Conservation (phyloP, 2,797 vertebrate species). For the Eupleurogrammus muticus region DNA sequence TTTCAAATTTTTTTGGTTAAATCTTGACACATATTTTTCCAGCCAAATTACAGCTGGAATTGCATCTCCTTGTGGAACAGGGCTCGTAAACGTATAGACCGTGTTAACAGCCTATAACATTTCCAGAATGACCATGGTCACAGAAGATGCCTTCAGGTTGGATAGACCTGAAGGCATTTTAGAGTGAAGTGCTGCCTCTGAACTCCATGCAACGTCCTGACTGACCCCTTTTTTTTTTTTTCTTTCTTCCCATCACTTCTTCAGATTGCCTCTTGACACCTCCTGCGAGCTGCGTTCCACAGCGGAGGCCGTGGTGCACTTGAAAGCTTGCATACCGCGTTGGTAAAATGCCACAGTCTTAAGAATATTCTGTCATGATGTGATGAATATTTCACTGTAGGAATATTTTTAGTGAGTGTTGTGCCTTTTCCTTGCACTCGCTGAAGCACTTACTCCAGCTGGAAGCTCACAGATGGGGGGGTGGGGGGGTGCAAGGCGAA, state of each 20-base stretch:
- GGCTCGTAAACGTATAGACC: constrained; percentile 26
- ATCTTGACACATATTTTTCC: background rate
- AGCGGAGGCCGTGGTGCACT: constrained; percentile 30
- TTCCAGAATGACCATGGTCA: constrained; percentile 25
- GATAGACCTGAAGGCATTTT: constrained; percentile 23
- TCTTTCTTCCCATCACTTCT: no score
- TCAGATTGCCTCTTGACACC: constrained; percentile 51
- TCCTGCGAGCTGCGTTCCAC: constrained; percentile 33
- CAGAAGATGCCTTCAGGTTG: constrained; percentile 30
- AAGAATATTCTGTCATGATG: constrained; percentile 70
- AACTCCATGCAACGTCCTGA: constrained; percentile 38
- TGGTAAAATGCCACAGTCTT: constrained; percentile 68
- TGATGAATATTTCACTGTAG: constrained; percentile 78
- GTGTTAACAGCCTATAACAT: constrained; percentile 17
- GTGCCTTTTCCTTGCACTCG: constrained; percentile 53
- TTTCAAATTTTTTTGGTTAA: no score
- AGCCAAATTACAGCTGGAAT: background rate
- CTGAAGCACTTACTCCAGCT: constrained; percentile 57
- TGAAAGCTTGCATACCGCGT: constrained; percentile 46
- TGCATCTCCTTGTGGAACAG: background rate
- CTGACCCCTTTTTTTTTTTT: constrained; percentile 54
- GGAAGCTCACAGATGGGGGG: constrained; percentile 42
- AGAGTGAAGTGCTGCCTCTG: constrained; percentile 34
- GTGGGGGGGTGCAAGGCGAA: constrained; percentile 25
- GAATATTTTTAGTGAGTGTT: constrained; percentile 73